Conservation (phyloP, 2,797 vertebrate genomes). For the Tragelaphus eurycerus region DNA sequence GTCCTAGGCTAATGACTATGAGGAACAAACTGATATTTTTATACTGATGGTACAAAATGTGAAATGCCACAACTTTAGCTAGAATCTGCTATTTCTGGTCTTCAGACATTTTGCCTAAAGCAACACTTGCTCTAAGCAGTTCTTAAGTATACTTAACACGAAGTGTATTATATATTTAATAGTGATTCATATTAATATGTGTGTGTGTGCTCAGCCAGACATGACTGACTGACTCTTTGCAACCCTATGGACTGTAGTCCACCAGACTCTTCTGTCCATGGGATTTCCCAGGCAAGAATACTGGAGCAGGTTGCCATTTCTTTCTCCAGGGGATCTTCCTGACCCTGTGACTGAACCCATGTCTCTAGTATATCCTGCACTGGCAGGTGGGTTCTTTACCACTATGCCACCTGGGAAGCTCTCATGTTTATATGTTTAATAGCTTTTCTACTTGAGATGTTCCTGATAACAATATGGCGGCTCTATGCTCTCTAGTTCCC, state of each 20-base stretch:
- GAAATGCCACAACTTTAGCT: background rate
- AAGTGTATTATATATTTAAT: background rate
- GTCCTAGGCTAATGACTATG: background rate
- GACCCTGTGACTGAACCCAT: background rate
- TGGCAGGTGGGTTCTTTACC: background rate
- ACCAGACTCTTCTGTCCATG: background rate
- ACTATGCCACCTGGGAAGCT: background rate
- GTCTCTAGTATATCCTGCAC: background rate
- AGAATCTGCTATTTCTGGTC: background rate
- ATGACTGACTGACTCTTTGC: background rate
- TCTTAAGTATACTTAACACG: background rate
- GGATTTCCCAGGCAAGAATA: background rate
- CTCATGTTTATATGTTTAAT: background rate
- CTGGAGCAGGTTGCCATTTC: background rate
- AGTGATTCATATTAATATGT: background rate
- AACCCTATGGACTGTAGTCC: background rate
- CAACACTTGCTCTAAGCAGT: background rate
- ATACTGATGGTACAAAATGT: background rate
- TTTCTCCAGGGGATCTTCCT: background rate
- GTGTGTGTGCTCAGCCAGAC: background rate
- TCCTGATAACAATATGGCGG: background rate
- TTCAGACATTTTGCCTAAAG: constrained; percentile 14
- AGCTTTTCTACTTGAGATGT: background rate
- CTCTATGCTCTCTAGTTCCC: background rate
- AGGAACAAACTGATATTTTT: background rate